Evolutionary conservation across 23 tunicate species (phyloP), one percentile per base, ranked within the genome.

Genomic region (Clavelina lepadiformis): DNA sequence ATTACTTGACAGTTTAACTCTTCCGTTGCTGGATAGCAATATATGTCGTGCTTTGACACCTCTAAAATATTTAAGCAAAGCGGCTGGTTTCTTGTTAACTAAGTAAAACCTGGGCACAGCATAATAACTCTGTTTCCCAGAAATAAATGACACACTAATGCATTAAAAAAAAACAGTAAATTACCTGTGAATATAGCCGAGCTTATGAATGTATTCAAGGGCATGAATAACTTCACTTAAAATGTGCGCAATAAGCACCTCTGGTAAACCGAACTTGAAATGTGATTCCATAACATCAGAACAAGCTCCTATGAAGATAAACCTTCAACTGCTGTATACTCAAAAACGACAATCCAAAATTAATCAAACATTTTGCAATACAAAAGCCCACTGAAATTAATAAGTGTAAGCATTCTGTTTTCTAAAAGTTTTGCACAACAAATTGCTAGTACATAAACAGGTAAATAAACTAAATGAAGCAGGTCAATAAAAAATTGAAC

Each of bases 1-100:
- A 62, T 73, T 74, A 8, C 96, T 82, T 7, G 73, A 44, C 21
- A 88, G 66, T 53, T 88, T 88, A 19, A 88, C 78, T 0, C 34
- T 73, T 2, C 83, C 83, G 38, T 73, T 64, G 24, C 61, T 68
- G 2, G 96, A 88, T 46, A 88, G 35, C n/a, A 88, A 55, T 23
- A 88, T 80, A 34, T 88, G 96, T 41, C 88, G 56, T 2, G 82
- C 86, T 41, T 80, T 80, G 24, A 88, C 72, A 26, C 82, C 87
- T 36, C 96, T 80, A 72, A 1, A 62, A 68, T 18, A n/a, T n/a
- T n/a, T n/a, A n/a, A n/a, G n/a, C n/a, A n/a, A n/a, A n/a, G n/a
- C n/a, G n/a, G n/a, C n/a, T n/a, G n/a, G n/a, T n/a, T n/a, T n/a
- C n/a, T n/a, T n/a, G n/a, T n/a, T n/a, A n/a, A n/a, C n/a, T n/a